These are phyloP conservation scores for Orthosia cruda DNA, from an alignment of 2,888 invertebrate genomes.

Conservation along the genomic window DNA sequence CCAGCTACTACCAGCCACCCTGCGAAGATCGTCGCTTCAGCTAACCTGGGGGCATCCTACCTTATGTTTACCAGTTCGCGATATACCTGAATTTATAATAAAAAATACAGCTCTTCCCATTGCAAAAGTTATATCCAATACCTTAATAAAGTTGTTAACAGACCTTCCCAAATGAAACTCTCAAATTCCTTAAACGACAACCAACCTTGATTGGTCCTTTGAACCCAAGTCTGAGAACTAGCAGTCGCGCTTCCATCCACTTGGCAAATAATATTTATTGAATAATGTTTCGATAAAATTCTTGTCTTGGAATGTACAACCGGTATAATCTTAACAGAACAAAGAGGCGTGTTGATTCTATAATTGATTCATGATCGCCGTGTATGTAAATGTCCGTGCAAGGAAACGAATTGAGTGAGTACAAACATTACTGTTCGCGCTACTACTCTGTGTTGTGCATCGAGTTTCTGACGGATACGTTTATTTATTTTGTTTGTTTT, in stretches of 20 bases:
- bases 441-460: conserved; percentile 5
- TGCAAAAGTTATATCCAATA: background rate
- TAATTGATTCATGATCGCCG: conserved; percentile 48
- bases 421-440: conserved; percentile 24
- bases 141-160: background rate
- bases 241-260: background rate
- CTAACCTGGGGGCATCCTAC: too few relatives aligned
- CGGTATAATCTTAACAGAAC: conserved; percentile 41
- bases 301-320: conserved; percentile 34
- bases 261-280: background rate
- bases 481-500: background rate
- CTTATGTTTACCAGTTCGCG: too few relatives aligned
- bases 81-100: too few relatives aligned
- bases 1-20: too few relatives aligned
- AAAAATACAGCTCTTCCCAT: background rate
- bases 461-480: background rate
- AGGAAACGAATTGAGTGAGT: conserved; percentile 47
- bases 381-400: conserved; percentile 31
- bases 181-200: background rate
- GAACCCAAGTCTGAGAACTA: background rate
- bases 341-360: conserved; percentile 50
- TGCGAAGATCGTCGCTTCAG: too few relatives aligned
- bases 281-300: conserved; percentile 43
- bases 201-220: conserved; percentile 4
- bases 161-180: background rate